phyloP scores from a whole-genome alignment of 2,888 invertebrate species.

The Morpho helenor region DNA sequence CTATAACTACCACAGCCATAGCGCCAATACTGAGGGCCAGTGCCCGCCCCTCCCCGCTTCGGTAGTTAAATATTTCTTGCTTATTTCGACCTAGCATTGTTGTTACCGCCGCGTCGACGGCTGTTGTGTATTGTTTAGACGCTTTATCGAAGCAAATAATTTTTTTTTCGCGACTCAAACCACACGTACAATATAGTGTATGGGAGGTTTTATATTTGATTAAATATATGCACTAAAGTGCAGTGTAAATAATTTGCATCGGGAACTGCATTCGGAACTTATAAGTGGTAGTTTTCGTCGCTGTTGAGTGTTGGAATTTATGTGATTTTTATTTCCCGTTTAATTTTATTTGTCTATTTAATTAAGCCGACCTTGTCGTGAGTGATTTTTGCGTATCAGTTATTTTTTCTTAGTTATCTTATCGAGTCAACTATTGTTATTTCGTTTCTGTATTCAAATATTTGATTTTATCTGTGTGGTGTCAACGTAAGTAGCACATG shows the following conservation, averaged over 20 bases:
- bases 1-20: conserved; percentile 80
- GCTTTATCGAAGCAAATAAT: conserved; percentile 60
- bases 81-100: conserved; percentile 80
- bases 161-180: conserved; percentile 39
- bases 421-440: conserved; percentile 8
- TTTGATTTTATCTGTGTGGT: conserved; percentile 11
- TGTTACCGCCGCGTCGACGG: conserved; percentile 73
- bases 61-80: conserved; percentile 81
- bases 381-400: conserved; percentile 37
- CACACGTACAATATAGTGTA: conserved; percentile 18
- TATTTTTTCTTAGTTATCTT: conserved; percentile 9
- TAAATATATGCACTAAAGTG: conserved; percentile 53
- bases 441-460: background rate
- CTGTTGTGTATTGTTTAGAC: conserved; percentile 78
- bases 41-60: conserved; percentile 70
- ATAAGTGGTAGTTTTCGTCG: conserved; percentile 69
- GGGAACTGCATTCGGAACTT: conserved; percentile 62
- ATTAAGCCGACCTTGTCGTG: conserved; percentile 43
- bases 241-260: conserved; percentile 76
- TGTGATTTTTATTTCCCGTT: conserved; percentile 45
- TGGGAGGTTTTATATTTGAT: conserved; percentile 27
- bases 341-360: conserved; percentile 40
- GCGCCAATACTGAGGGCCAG: conserved; percentile 77
- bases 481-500: conserved; percentile 32
- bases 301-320: conserved; percentile 49